Base-by-base conservation (phyloP, 2,113 vertebrate genomes). In the Corythornis vintsioides region DNA sequence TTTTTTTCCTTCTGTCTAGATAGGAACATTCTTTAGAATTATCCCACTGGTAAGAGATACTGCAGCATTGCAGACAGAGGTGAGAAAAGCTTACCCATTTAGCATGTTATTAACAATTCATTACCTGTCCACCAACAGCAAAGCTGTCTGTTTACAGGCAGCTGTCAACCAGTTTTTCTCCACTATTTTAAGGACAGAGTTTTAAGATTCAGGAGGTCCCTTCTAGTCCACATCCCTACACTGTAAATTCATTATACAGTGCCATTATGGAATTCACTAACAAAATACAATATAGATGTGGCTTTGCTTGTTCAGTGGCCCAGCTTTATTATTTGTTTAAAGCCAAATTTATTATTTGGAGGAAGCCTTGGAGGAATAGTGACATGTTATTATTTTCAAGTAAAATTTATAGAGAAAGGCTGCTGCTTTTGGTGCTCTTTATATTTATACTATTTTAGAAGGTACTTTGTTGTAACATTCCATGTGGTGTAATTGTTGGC, bases 21-120 rank as follows among this genome's bases (percentile, higher is more conserved):
- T 60, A 90, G 92, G 83, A 82, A 73, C 80, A 57, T 90, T 90
- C 83, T 92, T 87, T 67, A 76, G 53, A 57, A 43, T 92, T 60
- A 83, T 67, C 50, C 77, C 63, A 26, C 66, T 63, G 45, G 38
- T 65, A 90, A 81, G 80, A 75, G 61, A 78, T 38, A 52, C 61
- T 81, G 35, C 17, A 61, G 53, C 61, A 65, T 1, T 72, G 38
- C 66, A 71, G 25, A 75, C 7, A 47, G 33, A 45, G 19, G 15
- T 75, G 47, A 86, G 50, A 63, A 70, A 59, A 69, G 21, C 26
- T 83, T 60, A 38, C 40, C 4, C 21, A 82, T 92, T 89, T 77
- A 74, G 31, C 45, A 57, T 3, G 0, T 43, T 56, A 48, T 75
- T 78, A 75, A 45, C 28, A 66, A 85, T 85, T 92, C 33, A n/a